Evolutionary conservation across 2,113 vertebrate species (phyloP).

Genomic region (Malaclemys terrapin): DNA sequence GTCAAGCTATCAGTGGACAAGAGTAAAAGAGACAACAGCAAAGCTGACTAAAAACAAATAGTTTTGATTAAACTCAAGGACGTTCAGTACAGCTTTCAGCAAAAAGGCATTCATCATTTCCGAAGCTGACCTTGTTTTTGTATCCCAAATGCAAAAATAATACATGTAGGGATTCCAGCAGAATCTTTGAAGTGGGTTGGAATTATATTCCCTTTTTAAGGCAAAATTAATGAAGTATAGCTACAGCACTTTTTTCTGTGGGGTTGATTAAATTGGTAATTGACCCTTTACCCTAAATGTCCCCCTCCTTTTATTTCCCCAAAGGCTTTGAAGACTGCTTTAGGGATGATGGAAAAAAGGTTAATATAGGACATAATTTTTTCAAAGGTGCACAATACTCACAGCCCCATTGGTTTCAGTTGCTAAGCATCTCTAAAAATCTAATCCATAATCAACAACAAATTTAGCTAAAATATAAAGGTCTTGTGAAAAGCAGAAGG

Average conservation of each 20-base stretch:
- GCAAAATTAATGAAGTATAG: conserved; percentile 41
- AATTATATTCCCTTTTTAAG: conserved; percentile 21
- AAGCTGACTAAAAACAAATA: conserved; percentile 98
- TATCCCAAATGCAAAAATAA: conserved; percentile 82
- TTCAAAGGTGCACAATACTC: not conserved
- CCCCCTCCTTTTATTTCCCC: not conserved
- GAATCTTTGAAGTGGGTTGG: conserved; percentile 44
- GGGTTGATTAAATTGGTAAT: conserved; percentile 28
- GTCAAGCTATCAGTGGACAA: conserved; percentile 99
- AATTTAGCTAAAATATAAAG: not conserved
- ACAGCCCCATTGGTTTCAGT: not conserved
- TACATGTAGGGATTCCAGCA: conserved; percentile 63
- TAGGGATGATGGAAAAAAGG: not conserved
- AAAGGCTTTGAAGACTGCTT: conserved; percentile 40
- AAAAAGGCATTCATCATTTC: conserved; percentile 99
- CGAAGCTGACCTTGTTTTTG: conserved; percentile 90
- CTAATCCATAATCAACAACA: not conserved
- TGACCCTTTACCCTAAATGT: conserved; percentile 34
- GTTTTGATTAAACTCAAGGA: conserved; percentile 99
- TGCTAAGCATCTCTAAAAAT: not conserved
- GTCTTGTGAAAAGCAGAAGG: not conserved
- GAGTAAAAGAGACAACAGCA: conserved; percentile 96
- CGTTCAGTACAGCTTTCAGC: conserved; percentile 94
- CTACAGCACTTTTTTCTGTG: not conserved
- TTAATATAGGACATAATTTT: not conserved